A percentile compares a stretch with the other conserved stretches of the same genome.
phyloP scores from a whole-genome alignment of 2,888 invertebrate genomes.

The Agapetus fuscipes region DNA sequence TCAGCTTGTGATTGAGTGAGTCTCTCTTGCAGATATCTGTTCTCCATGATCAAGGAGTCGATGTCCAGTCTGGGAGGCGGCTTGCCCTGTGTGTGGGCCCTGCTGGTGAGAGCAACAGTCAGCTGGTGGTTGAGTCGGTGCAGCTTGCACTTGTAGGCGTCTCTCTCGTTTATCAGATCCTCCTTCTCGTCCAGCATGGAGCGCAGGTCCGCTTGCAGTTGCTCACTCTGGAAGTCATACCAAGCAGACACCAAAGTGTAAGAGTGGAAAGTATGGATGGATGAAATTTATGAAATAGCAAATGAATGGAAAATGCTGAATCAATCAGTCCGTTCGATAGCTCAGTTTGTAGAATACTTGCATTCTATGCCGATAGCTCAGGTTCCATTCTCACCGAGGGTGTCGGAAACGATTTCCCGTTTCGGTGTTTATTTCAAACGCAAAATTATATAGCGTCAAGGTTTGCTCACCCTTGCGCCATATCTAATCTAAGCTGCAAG shows the following conservation, averaged over 20 bases:
- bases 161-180: constrained; percentile 68
- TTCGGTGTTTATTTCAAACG: too few relatives aligned
- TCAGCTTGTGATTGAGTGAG: constrained; percentile 71
- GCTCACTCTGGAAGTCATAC: constrained; percentile 49
- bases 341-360: too few relatives aligned
- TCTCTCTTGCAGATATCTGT: constrained; percentile 75
- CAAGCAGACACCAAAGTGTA: background rate
- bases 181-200: constrained; percentile 77
- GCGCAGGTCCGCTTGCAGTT: constrained; percentile 67
- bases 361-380: too few relatives aligned
- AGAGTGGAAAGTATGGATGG: background rate
- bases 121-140: constrained; percentile 74
- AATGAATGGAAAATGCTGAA: too few relatives aligned
- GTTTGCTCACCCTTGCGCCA: too few relatives aligned
- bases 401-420: too few relatives aligned
- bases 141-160: constrained; percentile 75
- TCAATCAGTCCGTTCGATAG: too few relatives aligned
- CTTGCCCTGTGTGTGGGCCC: constrained; percentile 31
- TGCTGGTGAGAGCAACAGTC: constrained; percentile 47
- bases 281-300: background rate
- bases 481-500: too few relatives aligned
- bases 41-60: constrained; percentile 71
- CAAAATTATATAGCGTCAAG: too few relatives aligned
- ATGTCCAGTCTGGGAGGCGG: constrained; percentile 57
- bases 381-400: too few relatives aligned